Percentiles rank a stretch among this genome's conserved stretches.
Conservation (phyloP, 2,797 vertebrate species). For the Lithobates pipiens region DNA sequence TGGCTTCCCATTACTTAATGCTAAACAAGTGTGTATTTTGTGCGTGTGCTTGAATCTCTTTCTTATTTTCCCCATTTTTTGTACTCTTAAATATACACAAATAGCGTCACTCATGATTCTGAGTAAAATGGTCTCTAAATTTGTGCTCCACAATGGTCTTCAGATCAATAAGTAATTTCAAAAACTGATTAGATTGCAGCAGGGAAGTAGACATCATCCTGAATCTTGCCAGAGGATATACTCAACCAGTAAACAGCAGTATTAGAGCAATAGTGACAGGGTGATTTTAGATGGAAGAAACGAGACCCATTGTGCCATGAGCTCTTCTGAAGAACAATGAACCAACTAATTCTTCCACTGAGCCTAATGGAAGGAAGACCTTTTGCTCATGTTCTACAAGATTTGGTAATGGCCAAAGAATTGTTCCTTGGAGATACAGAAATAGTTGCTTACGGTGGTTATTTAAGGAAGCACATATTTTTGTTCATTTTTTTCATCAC, state of each 20-base stretch:
- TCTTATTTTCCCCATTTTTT: slow-evolving; percentile 61
- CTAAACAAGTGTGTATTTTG: slow-evolving; percentile 66
- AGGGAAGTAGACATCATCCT: slow-evolving; percentile 84
- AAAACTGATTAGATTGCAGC: slow-evolving; percentile 97
- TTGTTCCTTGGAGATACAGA: slow-evolving; percentile 68
- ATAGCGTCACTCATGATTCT: slow-evolving; percentile 72
- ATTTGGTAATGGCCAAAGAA: slow-evolving; percentile 63
- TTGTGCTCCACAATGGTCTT: slow-evolving; percentile 77
- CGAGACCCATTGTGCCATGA: slow-evolving; percentile 65
- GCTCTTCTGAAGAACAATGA: slow-evolving; percentile 63
- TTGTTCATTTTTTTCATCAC: slow-evolving; percentile 71
- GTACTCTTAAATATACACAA: slow-evolving; percentile 62
- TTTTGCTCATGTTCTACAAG: slow-evolving; percentile 66
- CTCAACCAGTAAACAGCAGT: slow-evolving; percentile 89
- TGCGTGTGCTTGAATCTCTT: slow-evolving; percentile 66
- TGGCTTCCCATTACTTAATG: slow-evolving; percentile 58
- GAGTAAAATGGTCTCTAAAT: slow-evolving; percentile 85
- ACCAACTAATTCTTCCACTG: slow-evolving; percentile 66
- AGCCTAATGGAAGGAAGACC: slow-evolving; percentile 65
- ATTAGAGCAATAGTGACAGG: slow-evolving; percentile 79
- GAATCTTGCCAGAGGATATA: slow-evolving; percentile 92
- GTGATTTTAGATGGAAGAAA: slow-evolving; percentile 66
- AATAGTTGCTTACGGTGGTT: slow-evolving; percentile 73
- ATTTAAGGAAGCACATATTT: slow-evolving; percentile 72
- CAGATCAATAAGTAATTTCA: slow-evolving; percentile 99